A percentile compares a stretch with the other conserved stretches of the same genome.
phyloP scores from a whole-genome alignment of 53 echinoderm and acorn worm genomes.

The Stichopus horrens region DNA sequence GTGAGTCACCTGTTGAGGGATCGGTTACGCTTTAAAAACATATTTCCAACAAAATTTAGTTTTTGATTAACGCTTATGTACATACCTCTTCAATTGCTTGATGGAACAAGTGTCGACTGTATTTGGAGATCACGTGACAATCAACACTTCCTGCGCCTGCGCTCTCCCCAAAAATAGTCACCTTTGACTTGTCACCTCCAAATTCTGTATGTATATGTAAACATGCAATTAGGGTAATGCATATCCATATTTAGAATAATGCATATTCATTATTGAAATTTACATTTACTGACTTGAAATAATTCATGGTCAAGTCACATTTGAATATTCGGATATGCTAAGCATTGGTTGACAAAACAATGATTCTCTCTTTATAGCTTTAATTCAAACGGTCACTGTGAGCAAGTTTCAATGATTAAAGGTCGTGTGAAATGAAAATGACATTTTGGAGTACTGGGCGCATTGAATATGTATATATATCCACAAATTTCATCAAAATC shows the following conservation, averaged over 20 bases:
- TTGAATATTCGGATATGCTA: no score
- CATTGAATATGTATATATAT: no score
- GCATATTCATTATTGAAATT: background rate
- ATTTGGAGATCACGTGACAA: constrained; percentile 62
- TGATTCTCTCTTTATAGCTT: no score
- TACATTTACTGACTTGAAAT: background rate
- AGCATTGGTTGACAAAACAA: no score
- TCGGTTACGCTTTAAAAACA: background rate
- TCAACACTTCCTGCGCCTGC: constrained; percentile 70
- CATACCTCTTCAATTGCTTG: constrained; percentile 70
- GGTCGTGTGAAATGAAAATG: no score
- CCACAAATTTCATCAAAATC: no score
- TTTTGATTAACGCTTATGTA: background rate
- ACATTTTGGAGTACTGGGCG: no score
- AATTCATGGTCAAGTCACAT: background rate
- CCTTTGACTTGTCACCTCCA: constrained; percentile 66
- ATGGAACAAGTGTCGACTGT: constrained; percentile 60
- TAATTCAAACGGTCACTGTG: no score
- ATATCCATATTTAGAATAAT: background rate
- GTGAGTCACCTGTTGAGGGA: background rate
- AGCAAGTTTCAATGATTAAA: no score
- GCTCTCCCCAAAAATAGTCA: constrained; percentile 86
- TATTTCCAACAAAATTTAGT: background rate
- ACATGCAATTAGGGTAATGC: background rate
- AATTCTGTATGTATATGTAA: constrained; percentile 54